Evolutionary conservation across 2,888 invertebrate genomes (phyloP), one percentile per base, ranked within the genome.

Genomic region (Archips crataeganus): DNA sequence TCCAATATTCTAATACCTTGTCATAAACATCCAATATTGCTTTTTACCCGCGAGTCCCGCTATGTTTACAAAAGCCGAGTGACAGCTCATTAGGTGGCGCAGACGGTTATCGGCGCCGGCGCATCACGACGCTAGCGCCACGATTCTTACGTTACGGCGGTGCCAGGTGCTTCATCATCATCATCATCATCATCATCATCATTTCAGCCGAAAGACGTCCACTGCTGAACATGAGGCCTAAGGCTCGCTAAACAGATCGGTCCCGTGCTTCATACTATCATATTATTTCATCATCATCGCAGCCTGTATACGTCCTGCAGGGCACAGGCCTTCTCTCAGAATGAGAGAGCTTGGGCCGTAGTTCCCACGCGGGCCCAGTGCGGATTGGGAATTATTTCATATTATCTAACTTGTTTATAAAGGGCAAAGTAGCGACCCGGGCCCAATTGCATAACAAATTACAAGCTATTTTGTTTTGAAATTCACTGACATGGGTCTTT

Each of bases 41-140:
- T 54, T 54, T 63, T 0, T 34, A 13, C 23, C 51, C 51, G 11
- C 61, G 32, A 62, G 57, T 67, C 54, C 72, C 72, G 67, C 68
- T 68, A 68, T 73, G 72, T 73, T 68, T 73, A 62, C 49, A 62
- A 51, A 71, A 61, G 32, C 23, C 32, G 47, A 77, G 76, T 79
- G 75, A 76, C 78, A 80, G 73, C 74, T 75, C 78, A 76, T 76
- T 77, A 75, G 78, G 77, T 81, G 84, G 83, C 39, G 39, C 79
- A 79, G 82, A 82, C 84, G 78, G 80, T 81, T 81, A 84, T 84
- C 84, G 72, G 57, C 13, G 76, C 79, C 82, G 68, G 57, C 13
- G 75, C 79, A 80, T 84, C 84, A 84, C 84, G 84, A 81, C 54
- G 74, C 78, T 77, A 61, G 76, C 78, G 59, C 77, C 84, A 80